phyloP scores from a whole-genome alignment of 2,888 invertebrate genomes.

The Acrobeloides nanus region DNA sequence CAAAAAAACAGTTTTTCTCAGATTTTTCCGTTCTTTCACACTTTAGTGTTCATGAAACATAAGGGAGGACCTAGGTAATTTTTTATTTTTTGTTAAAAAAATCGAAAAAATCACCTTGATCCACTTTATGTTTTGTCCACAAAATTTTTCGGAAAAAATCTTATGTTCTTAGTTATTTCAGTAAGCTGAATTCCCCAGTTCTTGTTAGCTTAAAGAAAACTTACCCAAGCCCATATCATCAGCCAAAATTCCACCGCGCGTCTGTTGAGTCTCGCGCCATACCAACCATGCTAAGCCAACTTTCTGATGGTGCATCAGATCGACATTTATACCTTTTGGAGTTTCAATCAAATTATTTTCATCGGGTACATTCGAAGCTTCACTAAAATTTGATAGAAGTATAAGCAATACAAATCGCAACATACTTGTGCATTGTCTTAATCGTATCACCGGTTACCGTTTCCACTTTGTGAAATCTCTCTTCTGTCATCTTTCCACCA shows the following conservation, averaged over 20 bases:
- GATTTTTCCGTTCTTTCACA: too few species aligned
- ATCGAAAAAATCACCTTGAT: too few species aligned
- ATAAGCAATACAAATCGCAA: background rate
- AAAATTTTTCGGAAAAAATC: too few species aligned
- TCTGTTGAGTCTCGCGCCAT: constrained; percentile 77
- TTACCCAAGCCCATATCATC: constrained; percentile 61
- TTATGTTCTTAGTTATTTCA: too few species aligned
- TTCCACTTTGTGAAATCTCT: constrained; percentile 23
- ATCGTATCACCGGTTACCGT: constrained; percentile 31
- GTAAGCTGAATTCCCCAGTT: too few species aligned
- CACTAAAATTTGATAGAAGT: constrained; percentile 19
- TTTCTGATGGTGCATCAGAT: constrained; percentile 48
- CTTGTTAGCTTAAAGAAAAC: too few species aligned
- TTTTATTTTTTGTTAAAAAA: too few species aligned
- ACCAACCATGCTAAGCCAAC: constrained; percentile 76
- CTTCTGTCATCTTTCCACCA: constrained; percentile 48
- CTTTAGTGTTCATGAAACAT: too few species aligned
- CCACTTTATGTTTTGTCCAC: too few species aligned
- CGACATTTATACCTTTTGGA: constrained; percentile 35
- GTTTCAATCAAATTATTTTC: constrained; percentile 30
- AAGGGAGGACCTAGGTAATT: too few species aligned
- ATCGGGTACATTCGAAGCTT: constrained; percentile 24
- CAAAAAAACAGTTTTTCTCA: too few species aligned
- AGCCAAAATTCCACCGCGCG: constrained; percentile 75
- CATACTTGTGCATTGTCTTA: constrained; percentile 32